Evolutionary conservation across 2,113 vertebrate species (phyloP), one percentile per base, ranked within the genome.

Genomic region (Uria aalge): DNA sequence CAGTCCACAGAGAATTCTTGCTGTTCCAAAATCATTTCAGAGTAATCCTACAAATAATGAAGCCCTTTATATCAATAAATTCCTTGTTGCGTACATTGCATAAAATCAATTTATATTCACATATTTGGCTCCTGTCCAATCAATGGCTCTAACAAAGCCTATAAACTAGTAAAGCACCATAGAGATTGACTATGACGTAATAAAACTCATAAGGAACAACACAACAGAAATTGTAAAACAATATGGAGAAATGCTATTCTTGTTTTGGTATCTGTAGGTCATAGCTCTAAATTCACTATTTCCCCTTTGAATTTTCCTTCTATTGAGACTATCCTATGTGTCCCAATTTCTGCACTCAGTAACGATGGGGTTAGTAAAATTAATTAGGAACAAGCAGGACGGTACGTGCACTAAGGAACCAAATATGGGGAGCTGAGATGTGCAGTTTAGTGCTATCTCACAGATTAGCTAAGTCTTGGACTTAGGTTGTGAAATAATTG

Each of bases 41-140:
- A 94, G 63, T 80, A 97, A 97, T 97, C 95, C 48, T 77, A 92
- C 82, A 97, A 97, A 96, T 92, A 96, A 97, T 88, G 79, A 97
- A 96, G 82, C 15, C 34, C 64, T 90, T 97, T 97, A 67, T 73
- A 96, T 94, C 94, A 95, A 96, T 96, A 96, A 86, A 85, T 91
- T 92, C 84, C 78, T 96, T 96, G 74, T 95, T 95, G 68, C 80
- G 67, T 83, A 75, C 43, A 60, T 86, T 97, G 91, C 80, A 96
- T 96, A 97, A 97, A 97, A 98, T 97, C 97, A 95, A 96, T 97
- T 98, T 96, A 93, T 96, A 95, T 92, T 97, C 75, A 96, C 38
- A 73, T 81, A 94, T 93, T 95, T 97, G 71, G 69, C 45, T 93
- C 69, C 52, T 94, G 81, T 90, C 77, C 83, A 94, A 83, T 95